Evolutionary conservation across 2,797 vertebrate species (phyloP).

Genomic region (Mormyrops boulengeri): DNA sequence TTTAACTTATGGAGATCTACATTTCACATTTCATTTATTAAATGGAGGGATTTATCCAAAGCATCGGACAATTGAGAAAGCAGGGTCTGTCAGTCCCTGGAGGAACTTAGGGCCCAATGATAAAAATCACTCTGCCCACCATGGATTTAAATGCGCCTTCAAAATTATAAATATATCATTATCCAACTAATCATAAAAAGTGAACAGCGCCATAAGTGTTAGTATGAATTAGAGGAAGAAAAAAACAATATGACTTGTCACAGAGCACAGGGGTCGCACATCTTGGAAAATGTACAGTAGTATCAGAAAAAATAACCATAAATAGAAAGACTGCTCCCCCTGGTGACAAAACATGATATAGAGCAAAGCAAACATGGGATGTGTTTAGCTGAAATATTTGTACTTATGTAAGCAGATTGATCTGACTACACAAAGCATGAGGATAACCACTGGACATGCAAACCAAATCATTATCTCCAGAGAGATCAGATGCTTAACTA

Average conservation of each 20-base stretch:
- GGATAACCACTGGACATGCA: not conserved
- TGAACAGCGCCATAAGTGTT: not conserved
- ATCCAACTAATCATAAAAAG: not conserved
- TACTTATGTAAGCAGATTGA: not conserved
- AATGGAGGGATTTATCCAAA: not conserved
- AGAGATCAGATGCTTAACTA: not conserved
- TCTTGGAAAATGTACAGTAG: not conserved
- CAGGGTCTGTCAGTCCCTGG: not conserved
- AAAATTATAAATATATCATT: not conserved
- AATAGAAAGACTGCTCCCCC: constrained; percentile 27
- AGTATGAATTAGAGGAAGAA: not conserved
- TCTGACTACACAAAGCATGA: not conserved
- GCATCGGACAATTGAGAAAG: not conserved
- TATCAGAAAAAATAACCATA: not conserved
- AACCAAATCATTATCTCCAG: not conserved
- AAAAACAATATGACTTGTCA: not conserved
- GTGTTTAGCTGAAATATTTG: not conserved
- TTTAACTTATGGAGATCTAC: not conserved
- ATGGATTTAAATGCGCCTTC: not conserved
- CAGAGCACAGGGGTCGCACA: not conserved
- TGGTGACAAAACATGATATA: constrained; percentile 19
- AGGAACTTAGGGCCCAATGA: not conserved
- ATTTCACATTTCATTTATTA: not conserved
- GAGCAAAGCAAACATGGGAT: not conserved
- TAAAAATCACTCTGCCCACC: not conserved